Evolutionary conservation across 2,888 invertebrate genomes (phyloP).

Genomic region (Hirudinaria manillensis): DNA sequence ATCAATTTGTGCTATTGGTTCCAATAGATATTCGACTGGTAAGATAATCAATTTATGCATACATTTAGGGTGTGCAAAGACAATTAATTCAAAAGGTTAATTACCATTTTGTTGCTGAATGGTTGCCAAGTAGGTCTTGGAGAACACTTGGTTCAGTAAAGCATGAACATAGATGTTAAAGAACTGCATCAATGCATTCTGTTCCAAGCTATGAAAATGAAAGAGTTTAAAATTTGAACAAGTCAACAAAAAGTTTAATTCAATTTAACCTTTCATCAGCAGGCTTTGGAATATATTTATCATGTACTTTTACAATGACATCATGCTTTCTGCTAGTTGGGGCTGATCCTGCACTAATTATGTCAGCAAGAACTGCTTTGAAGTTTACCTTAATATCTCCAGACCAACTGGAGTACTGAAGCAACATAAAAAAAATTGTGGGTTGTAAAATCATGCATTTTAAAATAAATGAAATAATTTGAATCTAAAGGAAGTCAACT

Average conservation of each 20-base stretch:
- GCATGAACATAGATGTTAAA: constrained; percentile 34
- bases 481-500: neutral
- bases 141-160: constrained; percentile 31
- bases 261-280: constrained; percentile 32
- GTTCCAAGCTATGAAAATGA: constrained; percentile 28
- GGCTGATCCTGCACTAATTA: constrained; percentile 24
- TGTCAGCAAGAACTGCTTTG: constrained; percentile 33
- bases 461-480: neutral
- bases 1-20: constrained; percentile 34
- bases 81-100: neutral
- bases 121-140: constrained; percentile 22
- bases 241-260: neutral
- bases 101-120: constrained; percentile 33
- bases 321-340: constrained; percentile 34
- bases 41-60: neutral
- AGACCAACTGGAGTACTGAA: constrained; percentile 36
- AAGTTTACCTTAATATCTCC: constrained; percentile 34
- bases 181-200: constrained; percentile 34
- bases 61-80: neutral
- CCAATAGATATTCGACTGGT: constrained; percentile 34
- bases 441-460: neutral
- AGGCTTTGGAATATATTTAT: constrained; percentile 33
- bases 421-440: neutral
- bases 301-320: constrained; percentile 30
- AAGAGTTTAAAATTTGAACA: neutral